Conservation (phyloP, 2,888 invertebrate genomes). For the Reticulitermes lucifugus region DNA sequence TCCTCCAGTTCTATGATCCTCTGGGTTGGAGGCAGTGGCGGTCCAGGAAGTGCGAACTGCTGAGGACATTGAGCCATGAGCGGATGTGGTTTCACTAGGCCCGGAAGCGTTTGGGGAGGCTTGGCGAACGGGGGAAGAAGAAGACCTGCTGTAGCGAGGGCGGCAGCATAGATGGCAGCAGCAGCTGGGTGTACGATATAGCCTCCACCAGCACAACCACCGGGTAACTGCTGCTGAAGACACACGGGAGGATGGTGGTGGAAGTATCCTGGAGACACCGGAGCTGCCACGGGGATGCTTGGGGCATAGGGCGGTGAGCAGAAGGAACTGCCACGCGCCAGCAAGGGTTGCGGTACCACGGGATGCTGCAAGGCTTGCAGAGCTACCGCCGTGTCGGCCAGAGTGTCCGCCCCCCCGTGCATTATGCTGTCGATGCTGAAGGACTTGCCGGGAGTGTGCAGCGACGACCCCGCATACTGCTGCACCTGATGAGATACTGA, state of each 20-base stretch:
- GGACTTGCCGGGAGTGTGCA: slow-evolving; percentile 55
- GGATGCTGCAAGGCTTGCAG: slow-evolving; percentile 38
- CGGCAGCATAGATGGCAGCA: slow-evolving; percentile 53
- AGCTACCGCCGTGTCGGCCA: slow-evolving; percentile 40
- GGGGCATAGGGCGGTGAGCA: slow-evolving; percentile 31
- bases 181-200: slow-evolving; percentile 51
- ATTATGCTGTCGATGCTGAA: slow-evolving; percentile 61
- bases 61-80: slow-evolving; percentile 42
- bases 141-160: slow-evolving; percentile 52
- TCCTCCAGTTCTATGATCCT: slow-evolving; percentile 21
- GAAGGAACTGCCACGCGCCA: slow-evolving; percentile 33
- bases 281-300: slow-evolving; percentile 16
- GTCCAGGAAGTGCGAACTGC: slow-evolving; percentile 32
- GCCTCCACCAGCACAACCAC: slow-evolving; percentile 38
- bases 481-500: background rate
- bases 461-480: slow-evolving; percentile 7
- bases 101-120: slow-evolving; percentile 17
- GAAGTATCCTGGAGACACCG: slow-evolving; percentile 42
- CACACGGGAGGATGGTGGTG: slow-evolving; percentile 51
- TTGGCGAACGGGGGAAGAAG: slow-evolving; percentile 50
- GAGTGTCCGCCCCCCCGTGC: slow-evolving; percentile 54
- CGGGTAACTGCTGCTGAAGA: slow-evolving; percentile 48
- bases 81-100: slow-evolving; percentile 49
- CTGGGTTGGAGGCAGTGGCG: slow-evolving; percentile 4
- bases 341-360: slow-evolving; percentile 32